Base-by-base conservation (phyloP, 1,140 invertebrate genomes). In the Zaprionus gabonicus region DNA sequence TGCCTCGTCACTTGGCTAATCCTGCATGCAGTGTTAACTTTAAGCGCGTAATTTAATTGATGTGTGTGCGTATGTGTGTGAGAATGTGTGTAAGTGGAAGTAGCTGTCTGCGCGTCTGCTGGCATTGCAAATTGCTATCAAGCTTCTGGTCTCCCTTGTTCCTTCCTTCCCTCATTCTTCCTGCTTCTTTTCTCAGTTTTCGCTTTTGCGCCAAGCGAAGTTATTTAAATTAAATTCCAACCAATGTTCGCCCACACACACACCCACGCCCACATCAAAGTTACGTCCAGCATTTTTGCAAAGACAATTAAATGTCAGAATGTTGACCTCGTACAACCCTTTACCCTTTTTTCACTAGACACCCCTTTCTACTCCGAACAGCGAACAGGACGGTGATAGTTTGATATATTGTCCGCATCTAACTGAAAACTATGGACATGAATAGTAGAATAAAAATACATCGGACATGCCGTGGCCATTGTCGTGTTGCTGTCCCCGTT, bases 211-310 rank as follows among this genome's bases (percentile, higher is more conserved):
- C 75, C 51, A 80, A 72, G 76, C 69, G 76, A 82, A 88, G 85
- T 80, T 91, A 90, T 88, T 88, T 88, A 88, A 88, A 85, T 90
- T 90, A 88, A 88, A 88, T 88, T 88, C 85, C 85, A 77, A 36
- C 63, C 70, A 80, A 67, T 63, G 69, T 49, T 62, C 70, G 60
- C 41, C 17, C 63, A 44, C 62, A 75, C 53, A 68, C 27, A 15
- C 63, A 44, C 62, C 71, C 53, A 68, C 27, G 71, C 25, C 71
- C 53, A 68, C 23, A 31, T 84, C 82, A 86, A 75, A 80, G 78
- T 76, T 76, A 49, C 69, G 55, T 55, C 66, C 70, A 80, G 57
- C 49, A 68, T 80, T 77, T 78, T 74, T 70, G 53, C 60, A 51
- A 65, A 76, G 76, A 91, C 86, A 90, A 90, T 91, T 82, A 90